Conservation (phyloP, 2,113 vertebrate genomes). For the Spizaetus ornatus region DNA sequence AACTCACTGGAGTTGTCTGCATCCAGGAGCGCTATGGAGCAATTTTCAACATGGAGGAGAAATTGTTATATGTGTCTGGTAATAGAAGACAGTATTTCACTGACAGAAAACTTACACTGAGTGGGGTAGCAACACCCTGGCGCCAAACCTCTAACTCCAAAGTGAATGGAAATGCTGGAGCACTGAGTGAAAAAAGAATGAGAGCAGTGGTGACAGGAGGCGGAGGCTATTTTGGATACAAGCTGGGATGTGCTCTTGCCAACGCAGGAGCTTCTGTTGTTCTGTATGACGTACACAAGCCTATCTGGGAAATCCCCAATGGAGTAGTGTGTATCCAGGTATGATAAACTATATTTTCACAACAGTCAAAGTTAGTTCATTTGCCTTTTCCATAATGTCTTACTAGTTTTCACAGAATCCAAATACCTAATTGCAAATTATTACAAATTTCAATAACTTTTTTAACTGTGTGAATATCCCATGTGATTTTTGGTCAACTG, state of each 20-base stretch:
- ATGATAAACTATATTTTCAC: neutral
- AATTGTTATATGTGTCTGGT: neutral
- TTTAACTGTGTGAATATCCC: neutral
- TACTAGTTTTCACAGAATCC: neutral
- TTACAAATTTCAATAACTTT: neutral
- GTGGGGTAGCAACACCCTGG: neutral
- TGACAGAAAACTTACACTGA: conserved; percentile 38
- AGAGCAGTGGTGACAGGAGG: conserved; percentile 91
- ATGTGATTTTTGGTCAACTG: neutral
- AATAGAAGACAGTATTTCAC: neutral
- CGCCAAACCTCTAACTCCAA: neutral
- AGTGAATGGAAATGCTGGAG: neutral
- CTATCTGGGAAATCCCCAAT: conserved; percentile 73
- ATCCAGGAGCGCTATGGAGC: conserved; percentile 17
- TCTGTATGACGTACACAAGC: conserved; percentile 83
- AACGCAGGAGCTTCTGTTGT: conserved; percentile 78
- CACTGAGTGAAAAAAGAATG: neutral
- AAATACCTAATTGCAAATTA: neutral
- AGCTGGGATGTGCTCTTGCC: conserved; percentile 82
- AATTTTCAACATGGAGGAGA: neutral
- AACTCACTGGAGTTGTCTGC: neutral
- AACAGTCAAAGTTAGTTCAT: neutral
- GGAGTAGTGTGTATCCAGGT: conserved; percentile 84
- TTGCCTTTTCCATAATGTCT: neutral
- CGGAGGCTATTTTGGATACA: conserved; percentile 88